These are phyloP conservation scores for Vidua chalybeata DNA, from an alignment of 2,113 vertebrate genomes.

Conservation along the genomic window DNA sequence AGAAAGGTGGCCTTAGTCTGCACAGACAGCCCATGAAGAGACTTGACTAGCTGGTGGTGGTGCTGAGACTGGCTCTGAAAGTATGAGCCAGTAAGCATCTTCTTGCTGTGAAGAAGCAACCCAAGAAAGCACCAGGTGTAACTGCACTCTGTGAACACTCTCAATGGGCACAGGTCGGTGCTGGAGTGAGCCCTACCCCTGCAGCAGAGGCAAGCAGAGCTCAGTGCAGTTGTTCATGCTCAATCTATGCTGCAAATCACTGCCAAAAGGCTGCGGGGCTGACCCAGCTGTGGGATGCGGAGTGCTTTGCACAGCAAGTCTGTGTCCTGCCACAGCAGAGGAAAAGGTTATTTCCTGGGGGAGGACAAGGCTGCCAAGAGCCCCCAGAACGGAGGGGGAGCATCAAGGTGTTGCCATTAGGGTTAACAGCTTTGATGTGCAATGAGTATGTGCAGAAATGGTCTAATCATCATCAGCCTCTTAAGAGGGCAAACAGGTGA, in stretches of 20 bases:
- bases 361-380: background rate
- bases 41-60: background rate
- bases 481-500: conserved; percentile 67
- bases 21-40: background rate
- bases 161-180: background rate
- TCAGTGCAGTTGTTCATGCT: fast-evolving
- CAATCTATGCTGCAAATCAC: background rate
- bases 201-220: background rate
- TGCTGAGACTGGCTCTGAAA: background rate
- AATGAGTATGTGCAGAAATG: conserved; percentile 3
- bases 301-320: background rate
- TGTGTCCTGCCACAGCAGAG: background rate
- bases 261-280: conserved; percentile 29
- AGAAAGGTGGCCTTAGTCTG: background rate
- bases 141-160: background rate
- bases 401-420: conserved; percentile 47
- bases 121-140: background rate
- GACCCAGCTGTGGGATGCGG: background rate
- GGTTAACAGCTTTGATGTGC: conserved; percentile 54
- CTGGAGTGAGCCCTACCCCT: background rate
- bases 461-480: conserved; percentile 57
- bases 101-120: background rate
- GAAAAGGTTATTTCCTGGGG: background rate
- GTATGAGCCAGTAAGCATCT: background rate
- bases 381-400: background rate